Percentiles rank a stretch among this genome's conserved stretches.
Conservation (phyloP, 1,140 invertebrate genomes). For the Coptotermes formosanus region DNA sequence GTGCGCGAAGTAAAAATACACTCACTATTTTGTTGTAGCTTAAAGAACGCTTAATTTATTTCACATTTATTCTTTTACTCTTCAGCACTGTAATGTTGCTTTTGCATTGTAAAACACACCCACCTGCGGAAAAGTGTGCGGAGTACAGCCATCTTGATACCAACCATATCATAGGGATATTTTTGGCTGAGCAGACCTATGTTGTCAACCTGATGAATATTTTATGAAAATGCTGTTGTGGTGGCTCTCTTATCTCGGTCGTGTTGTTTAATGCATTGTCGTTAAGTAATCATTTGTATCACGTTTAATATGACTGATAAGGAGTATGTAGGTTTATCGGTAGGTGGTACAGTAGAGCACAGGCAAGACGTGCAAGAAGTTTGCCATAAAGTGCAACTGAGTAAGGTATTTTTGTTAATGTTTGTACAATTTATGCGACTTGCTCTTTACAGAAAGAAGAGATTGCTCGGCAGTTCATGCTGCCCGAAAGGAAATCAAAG, state of each 20-base stretch:
- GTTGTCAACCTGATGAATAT: background rate
- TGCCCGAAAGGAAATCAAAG: constrained; percentile 88
- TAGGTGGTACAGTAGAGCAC: background rate
- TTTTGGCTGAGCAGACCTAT: background rate
- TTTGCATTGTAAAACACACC: too few relatives aligned
- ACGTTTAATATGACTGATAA: constrained; percentile 24
- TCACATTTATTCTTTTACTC: too few relatives aligned
- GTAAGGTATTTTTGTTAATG: background rate
- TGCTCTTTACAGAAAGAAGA: constrained; percentile 70
- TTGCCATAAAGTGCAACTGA: background rate
- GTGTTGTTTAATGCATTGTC: background rate
- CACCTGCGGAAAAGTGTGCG: too few relatives aligned
- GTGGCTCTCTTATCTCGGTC: background rate
- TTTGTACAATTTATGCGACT: background rate
- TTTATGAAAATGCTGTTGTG: background rate
- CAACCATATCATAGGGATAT: background rate
- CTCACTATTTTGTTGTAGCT: too few relatives aligned
- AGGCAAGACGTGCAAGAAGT: background rate
- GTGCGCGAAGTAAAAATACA: too few relatives aligned
- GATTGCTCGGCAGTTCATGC: constrained; percentile 84
- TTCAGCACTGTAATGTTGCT: too few relatives aligned
- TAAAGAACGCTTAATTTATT: too few relatives aligned
- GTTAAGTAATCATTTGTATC: background rate
- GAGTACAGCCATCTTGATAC: background rate
- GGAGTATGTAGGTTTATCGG: constrained; percentile 23